A percentile compares a stretch with the other conserved stretches of the same genome.
These are phyloP conservation scores for Amblyteles armatorius DNA, from an alignment of 2,888 invertebrate genomes.

Conservation along the genomic window DNA sequence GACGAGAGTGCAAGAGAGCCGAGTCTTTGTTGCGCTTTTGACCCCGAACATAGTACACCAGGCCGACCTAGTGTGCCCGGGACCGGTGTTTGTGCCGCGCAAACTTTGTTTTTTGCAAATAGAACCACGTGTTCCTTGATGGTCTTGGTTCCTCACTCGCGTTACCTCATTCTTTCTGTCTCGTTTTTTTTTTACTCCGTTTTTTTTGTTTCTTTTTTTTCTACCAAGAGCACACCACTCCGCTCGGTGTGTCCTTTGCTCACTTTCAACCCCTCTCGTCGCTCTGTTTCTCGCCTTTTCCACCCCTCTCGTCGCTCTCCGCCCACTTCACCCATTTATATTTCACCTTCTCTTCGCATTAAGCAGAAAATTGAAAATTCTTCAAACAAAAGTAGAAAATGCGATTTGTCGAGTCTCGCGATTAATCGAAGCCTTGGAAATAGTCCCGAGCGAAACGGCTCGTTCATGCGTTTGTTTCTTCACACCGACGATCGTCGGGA, in stretches of 20 bases:
- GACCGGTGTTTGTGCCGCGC: constrained; percentile 81
- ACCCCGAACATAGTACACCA: constrained; percentile 75
- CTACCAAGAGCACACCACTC: constrained; percentile 63
- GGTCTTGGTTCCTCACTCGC: constrained; percentile 66
- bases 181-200: constrained; percentile 49
- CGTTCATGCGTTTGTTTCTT: not conserved
- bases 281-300: constrained; percentile 50
- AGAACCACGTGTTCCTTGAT: constrained; percentile 80
- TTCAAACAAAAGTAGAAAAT: not conserved
- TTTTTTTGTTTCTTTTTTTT: constrained; percentile 50
- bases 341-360: constrained; percentile 1
- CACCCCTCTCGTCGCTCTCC: constrained; percentile 61
- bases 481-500: not conserved
- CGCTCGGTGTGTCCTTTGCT: constrained; percentile 65
- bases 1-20: constrained; percentile 69
- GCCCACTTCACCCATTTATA: constrained; percentile 25
- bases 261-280: constrained; percentile 66
- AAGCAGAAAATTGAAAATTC: not conserved
- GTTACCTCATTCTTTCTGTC: constrained; percentile 49
- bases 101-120: constrained; percentile 84
- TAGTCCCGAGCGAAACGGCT: too few species aligned
- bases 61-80: constrained; percentile 75
- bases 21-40: constrained; percentile 82
- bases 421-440: not conserved
- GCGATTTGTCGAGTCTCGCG: constrained; percentile 23